These are phyloP conservation scores for Alexandromys fortis DNA, from an alignment of 2,113 vertebrate genomes.

Conservation along the genomic window DNA sequence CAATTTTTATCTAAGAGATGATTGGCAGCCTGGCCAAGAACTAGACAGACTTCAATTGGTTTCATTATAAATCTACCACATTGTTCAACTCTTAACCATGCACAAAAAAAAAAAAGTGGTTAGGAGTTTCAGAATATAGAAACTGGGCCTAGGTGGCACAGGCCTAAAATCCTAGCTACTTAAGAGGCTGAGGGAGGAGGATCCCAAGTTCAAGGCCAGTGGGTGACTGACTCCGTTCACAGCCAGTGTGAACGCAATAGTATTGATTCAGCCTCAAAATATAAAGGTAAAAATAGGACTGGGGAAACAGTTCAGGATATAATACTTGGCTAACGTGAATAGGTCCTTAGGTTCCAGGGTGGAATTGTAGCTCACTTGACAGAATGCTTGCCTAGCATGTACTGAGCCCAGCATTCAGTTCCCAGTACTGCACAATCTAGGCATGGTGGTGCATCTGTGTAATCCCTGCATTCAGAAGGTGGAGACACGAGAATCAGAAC, in stretches of 20 bases:
- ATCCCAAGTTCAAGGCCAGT: neutral
- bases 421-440: neutral
- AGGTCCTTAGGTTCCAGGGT: neutral
- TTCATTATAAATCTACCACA: neutral
- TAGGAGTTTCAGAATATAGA: neutral
- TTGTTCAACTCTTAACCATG: neutral
- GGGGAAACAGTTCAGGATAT: neutral
- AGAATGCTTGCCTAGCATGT: neutral
- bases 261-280: neutral
- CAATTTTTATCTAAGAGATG: constrained; percentile 21
- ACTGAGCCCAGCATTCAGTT: neutral
- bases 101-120: neutral
- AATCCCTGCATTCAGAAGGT: neutral
- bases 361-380: neutral
- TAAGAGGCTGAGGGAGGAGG: neutral
- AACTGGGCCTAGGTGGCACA: neutral
- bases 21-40: neutral
- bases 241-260: neutral
- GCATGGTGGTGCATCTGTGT: neutral
- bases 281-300: neutral
- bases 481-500: neutral
- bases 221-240: neutral
- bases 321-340: neutral
- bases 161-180: neutral
- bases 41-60: constrained; percentile 19